These are phyloP conservation scores for Cantharis nigra DNA, from an alignment of 2,888 invertebrate genomes.

Conservation along the genomic window DNA sequence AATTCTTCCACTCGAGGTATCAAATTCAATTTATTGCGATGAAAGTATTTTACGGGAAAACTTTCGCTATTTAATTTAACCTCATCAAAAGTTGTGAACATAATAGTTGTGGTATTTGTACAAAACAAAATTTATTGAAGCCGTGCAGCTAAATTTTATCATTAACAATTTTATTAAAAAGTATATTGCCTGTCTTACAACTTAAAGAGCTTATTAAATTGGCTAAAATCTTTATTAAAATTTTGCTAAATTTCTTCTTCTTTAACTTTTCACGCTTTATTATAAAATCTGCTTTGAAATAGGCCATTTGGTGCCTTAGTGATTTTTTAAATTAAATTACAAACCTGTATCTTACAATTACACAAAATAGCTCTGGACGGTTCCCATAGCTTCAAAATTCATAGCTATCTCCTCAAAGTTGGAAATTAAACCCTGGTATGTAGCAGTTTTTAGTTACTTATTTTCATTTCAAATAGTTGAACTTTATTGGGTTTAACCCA, in stretches of 20 bases:
- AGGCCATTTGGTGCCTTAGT: neutral
- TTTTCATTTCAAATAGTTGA: too few relatives aligned
- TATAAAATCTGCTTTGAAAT: neutral
- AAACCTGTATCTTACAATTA: neutral
- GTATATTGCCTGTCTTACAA: neutral
- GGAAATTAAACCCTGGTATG: too few relatives aligned
- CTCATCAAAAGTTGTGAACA: neutral
- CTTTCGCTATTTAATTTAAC: neutral
- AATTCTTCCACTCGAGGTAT: neutral
- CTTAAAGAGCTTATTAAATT: neutral
- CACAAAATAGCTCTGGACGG: too few relatives aligned
- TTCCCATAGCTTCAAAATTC: too few relatives aligned
- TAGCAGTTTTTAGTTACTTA: too few relatives aligned
- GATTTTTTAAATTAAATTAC: neutral
- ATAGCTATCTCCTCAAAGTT: too few relatives aligned
- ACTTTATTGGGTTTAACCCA: too few relatives aligned
- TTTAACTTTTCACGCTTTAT: neutral
- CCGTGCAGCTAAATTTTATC: neutral
- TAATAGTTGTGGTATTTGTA: neutral
- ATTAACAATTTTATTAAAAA: neutral
- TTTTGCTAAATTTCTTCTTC: neutral
- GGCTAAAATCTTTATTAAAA: neutral
- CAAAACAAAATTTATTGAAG: neutral
- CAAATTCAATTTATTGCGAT: neutral
- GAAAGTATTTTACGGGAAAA: slow-evolving; percentile 2